A percentile compares a stretch with the other conserved stretches of the same genome.
Conservation (phyloP, 2,113 vertebrate genomes). For the Tachysurus fulvidraco region DNA sequence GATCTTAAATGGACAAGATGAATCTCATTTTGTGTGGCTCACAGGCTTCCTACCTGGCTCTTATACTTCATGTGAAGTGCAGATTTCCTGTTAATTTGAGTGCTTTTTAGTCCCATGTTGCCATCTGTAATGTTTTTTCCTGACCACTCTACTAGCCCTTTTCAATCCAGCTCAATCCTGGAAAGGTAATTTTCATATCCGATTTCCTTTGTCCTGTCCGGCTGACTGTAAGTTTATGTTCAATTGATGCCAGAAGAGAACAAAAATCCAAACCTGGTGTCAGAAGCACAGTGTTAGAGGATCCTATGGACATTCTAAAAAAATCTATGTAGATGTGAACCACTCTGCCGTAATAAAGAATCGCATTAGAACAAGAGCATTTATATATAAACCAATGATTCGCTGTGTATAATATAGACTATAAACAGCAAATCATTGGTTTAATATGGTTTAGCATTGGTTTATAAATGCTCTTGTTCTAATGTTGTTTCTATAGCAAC, state of each 20-base stretch:
- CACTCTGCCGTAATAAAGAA: neutral
- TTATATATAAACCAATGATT: no score
- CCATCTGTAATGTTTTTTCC: constrained; percentile 61
- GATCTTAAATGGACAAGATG: neutral
- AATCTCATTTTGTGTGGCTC: neutral
- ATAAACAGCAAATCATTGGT: neutral
- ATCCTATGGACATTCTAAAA: neutral
- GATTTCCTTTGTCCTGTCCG: constrained; percentile 55
- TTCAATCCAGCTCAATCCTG: constrained; percentile 60
- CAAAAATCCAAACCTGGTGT: neutral
- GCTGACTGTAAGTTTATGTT: constrained; percentile 33
- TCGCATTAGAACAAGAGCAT: neutral
- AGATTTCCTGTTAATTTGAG: neutral
- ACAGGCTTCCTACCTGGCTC: neutral
- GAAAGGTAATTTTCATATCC: constrained; percentile 68
- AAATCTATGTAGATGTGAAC: neutral
- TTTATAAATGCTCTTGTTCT: neutral
- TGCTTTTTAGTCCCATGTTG: constrained; percentile 48
- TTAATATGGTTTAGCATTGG: no score
- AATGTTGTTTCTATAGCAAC: neutral
- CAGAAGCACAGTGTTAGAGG: constrained; percentile 1
- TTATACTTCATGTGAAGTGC: neutral
- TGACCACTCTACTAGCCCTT: constrained; percentile 54
- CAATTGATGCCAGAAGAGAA: constrained; percentile 21
- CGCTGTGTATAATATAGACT: no score